Evolutionary conservation across 2,888 invertebrate species (phyloP), one percentile per base, ranked within the genome.

Genomic region (Hemithea aestivaria): DNA sequence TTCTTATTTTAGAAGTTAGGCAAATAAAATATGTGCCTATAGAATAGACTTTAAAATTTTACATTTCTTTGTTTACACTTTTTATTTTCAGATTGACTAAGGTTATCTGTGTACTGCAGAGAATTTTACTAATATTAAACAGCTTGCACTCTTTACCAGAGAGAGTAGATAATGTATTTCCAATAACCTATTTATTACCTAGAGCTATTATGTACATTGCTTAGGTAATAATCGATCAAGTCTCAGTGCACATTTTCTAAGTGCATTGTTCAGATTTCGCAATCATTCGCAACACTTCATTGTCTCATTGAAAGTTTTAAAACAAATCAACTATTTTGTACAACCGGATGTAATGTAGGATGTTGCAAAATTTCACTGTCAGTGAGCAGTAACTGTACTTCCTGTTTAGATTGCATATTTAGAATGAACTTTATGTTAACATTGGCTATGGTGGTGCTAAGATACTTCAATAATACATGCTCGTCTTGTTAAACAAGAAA

Each of bases 201-300:
- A 56, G 53, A 22, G 6, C 42, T 25, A 39, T 34, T 44, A 28
- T 12, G 30, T 39, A 39, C 42, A 46, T 38, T 37, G 33, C 20
- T 24, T 10, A 39, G 33, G n/a, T n/a, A n/a, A 37, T 26, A 24
- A 35, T 26, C 26, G 41, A 29, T 36, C 33, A 22, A 33, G 29
- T 29, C 35, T 30, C 20, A 35, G 21, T 28, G 31, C 27, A 41
- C 12, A 43, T 39, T 44, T 36, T 33, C 35, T 27, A 24, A 40
- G 22, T 27, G 26, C 26, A 55, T 53, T 57, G 53, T 55, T 44
- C 28, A 21, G 30, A 27, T 57, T 57, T 57, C 50, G 51, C 45
- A 58, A 61, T 27, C 24, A 8, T 11, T 28, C 29, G 29, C 16
- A 16, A 16, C 16, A 16, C 16, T 16, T 16, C 16, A 41, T 36